phyloP scores from a whole-genome alignment of 2,888 invertebrate species.

The Mamestra brassicae region DNA sequence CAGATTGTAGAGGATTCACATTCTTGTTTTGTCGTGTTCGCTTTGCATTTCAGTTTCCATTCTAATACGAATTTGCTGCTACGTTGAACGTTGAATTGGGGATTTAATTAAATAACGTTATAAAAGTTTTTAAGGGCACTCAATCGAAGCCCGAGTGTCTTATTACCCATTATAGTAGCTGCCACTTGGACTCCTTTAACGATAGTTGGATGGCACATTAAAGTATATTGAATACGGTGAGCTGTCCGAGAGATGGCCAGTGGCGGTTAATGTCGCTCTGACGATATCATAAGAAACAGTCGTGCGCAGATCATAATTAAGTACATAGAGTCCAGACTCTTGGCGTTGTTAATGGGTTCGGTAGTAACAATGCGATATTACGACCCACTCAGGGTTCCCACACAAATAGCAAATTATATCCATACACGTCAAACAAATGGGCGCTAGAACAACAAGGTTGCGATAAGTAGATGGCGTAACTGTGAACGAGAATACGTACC shows the following conservation, averaged over 20 bases:
- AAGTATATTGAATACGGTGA: constrained; percentile 72
- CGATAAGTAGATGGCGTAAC: constrained; percentile 79
- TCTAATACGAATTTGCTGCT: constrained; percentile 73
- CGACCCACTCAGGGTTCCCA: constrained; percentile 82
- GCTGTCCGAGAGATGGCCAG: constrained; percentile 67
- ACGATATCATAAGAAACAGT: constrained; percentile 78
- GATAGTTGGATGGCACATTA: constrained; percentile 71
- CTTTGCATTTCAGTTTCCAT: constrained; percentile 82
- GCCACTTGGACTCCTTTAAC: constrained; percentile 62
- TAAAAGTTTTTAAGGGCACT: constrained; percentile 69
- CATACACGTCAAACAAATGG: constrained; percentile 84
- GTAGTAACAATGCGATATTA: constrained; percentile 85
- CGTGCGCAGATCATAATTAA: constrained; percentile 75
- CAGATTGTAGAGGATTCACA: constrained; percentile 81
- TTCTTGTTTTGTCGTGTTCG: constrained; percentile 77
- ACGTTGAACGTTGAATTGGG: constrained; percentile 57
- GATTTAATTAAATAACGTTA: constrained; percentile 69
- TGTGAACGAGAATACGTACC: constrained; percentile 69
- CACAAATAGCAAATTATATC: constrained; percentile 84
- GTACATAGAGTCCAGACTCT: constrained; percentile 77
- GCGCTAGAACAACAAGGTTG: constrained; percentile 83
- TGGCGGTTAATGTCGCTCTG: constrained; percentile 58
- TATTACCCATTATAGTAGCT: constrained; percentile 67
- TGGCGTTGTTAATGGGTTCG: constrained; percentile 79
- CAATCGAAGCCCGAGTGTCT: constrained; percentile 62